Percentiles rank a stretch among this genome's conserved stretches.
Evolutionary conservation across 2,113 vertebrate genomes (phyloP).

Genomic region (Gymnarchus niloticus): DNA sequence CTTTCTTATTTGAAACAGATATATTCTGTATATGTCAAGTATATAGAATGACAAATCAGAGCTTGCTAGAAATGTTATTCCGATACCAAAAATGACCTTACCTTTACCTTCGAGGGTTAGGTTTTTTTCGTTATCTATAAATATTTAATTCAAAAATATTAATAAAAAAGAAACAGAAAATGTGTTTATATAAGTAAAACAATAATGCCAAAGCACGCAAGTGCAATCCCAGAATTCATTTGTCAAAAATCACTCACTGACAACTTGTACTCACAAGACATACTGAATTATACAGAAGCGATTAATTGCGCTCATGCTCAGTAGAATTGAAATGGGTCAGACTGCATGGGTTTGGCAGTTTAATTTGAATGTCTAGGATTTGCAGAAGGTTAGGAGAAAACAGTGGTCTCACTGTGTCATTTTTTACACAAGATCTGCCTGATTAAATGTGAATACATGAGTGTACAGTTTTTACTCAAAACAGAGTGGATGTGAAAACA

Average conservation of each 20-base stretch:
- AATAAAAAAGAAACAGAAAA: not conserved
- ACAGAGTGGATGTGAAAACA: too few species aligned
- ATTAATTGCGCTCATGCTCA: slow-evolving; percentile 8
- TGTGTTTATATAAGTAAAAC: not conserved
- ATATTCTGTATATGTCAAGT: not conserved
- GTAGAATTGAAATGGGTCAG: slow-evolving; percentile 1
- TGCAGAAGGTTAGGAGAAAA: not conserved
- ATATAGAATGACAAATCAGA: not conserved
- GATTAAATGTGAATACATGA: not conserved
- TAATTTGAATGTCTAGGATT: not conserved
- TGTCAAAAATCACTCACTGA: slow-evolving; percentile 7
- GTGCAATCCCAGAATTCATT: not conserved
- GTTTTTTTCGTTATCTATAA: not conserved
- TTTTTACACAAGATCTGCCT: not conserved
- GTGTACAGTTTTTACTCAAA: not conserved
- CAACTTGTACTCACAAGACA: not conserved
- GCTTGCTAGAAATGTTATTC: not conserved
- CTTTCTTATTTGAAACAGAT: not conserved
- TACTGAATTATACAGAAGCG: not conserved
- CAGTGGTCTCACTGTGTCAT: not conserved
- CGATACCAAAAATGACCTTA: not conserved
- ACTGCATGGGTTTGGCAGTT: not conserved
- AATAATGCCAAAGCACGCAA: not conserved
- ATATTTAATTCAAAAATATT: not conserved
- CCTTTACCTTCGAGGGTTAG: not conserved